Base-by-base conservation (phyloP, 2,888 invertebrate genomes). In the Amaurobius ferox region DNA sequence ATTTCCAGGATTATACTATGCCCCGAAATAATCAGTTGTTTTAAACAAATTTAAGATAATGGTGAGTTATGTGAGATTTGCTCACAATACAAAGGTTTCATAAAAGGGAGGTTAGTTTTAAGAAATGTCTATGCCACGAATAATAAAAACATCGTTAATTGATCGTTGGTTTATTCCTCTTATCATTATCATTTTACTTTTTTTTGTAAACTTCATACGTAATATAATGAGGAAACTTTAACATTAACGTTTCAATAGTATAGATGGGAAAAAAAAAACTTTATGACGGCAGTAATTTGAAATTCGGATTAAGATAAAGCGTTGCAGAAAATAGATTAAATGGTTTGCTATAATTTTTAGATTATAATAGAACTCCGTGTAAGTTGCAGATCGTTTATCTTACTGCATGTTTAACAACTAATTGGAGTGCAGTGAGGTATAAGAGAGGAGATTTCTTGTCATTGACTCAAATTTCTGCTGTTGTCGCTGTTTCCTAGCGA, bases 121-220 rank as follows among this genome's bases (percentile, higher is more conserved):
- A 44, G 16, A 13, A 44, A 44, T 28, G 28, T 16, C 26, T 9
- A 23, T 61, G 28, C 26, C 28, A 28, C 6, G 28, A 61, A 61
- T 61, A 26, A 61, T 23, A 16, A 61, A 26, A 26, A 61, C 26
- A 61, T 26, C 61, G 61, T 28, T 61, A 61, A 61, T 61, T 61
- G 28, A 26, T 28, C 26, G 26, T 28, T 61, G 26, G 26, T 61
- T 61, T 16, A n/a, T n/a, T 11, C 26, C 28, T 11, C 28, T 23
- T 11, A 9, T 48, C 6, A 26, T 28, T 61, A 26, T 9, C 6
- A 7, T 26, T 61, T 61, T 61, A n/a, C 28, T 44, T 44, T 44
- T 13, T n/a, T 2, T 44, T 44, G 44, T 44, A 44, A 44, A 16
- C 16, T 44, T 44, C 11, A 16, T 9, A 16, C 16, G 16, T 7